These are phyloP conservation scores for Prionailurus bengalensis DNA, from an alignment of 2,113 vertebrate species.

Conservation along the genomic window DNA sequence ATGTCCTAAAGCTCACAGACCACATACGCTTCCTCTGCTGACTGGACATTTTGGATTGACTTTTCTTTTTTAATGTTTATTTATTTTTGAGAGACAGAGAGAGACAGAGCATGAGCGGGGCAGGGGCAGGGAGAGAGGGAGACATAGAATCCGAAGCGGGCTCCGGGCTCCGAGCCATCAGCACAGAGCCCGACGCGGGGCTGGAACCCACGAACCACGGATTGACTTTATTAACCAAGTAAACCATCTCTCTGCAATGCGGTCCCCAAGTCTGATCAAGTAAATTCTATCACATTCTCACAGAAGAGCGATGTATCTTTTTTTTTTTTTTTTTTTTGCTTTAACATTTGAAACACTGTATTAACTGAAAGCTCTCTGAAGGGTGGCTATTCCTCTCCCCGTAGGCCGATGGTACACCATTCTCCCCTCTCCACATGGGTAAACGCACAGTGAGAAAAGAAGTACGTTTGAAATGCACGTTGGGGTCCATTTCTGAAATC, in stretches of 20 bases:
- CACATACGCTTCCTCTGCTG: background rate
- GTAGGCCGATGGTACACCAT: slow-evolving; percentile 5
- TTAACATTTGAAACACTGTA: background rate
- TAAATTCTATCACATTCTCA: slow-evolving; percentile 67
- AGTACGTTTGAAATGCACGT: background rate
- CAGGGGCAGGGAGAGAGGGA: too few species aligned
- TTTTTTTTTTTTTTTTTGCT: slow-evolving; percentile 56
- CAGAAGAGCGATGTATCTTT: slow-evolving; percentile 9
- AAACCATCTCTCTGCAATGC: background rate
- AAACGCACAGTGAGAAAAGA: slow-evolving; percentile 30
- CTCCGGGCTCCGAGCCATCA: too few species aligned
- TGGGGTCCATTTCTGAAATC: background rate
- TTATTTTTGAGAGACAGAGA: too few species aligned
- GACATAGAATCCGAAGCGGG: too few species aligned
- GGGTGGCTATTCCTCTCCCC: slow-evolving; percentile 36
- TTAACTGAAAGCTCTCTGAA: slow-evolving; percentile 60
- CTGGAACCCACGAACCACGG: too few species aligned
- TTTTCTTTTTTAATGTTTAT: background rate
- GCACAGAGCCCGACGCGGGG: too few species aligned
- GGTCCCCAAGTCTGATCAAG: slow-evolving; percentile 58
- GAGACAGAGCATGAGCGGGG: too few species aligned
- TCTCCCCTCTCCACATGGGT: background rate
- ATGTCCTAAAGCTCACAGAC: background rate
- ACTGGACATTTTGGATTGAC: background rate
- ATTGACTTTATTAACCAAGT: background rate